Conservation (phyloP, 2,888 invertebrate genomes). For the Stenodera caucasica region DNA sequence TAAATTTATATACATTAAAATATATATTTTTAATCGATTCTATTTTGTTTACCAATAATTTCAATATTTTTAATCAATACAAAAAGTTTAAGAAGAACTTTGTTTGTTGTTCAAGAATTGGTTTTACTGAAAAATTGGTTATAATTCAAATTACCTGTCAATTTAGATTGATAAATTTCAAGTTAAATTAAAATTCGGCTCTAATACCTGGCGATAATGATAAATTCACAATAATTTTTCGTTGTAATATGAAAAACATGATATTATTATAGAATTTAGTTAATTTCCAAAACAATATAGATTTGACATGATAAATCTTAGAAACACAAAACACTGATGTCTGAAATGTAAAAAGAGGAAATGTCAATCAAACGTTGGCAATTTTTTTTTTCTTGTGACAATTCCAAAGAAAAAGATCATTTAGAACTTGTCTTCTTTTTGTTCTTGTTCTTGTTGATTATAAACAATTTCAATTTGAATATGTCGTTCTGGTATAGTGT, state of each 20-base stretch:
- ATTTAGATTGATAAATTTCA: no score
- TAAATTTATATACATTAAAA: neutral
- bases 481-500: conserved; percentile 44
- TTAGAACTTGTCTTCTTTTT: neutral
- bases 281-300: no score
- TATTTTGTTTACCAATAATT: no score
- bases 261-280: neutral
- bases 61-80: no score
- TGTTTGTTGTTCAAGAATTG: no score
- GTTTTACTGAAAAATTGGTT: no score
- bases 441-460: neutral
- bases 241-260: neutral
- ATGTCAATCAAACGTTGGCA: conserved; percentile 14
- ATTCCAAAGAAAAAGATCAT: neutral
- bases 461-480: neutral
- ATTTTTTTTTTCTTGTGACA: neutral
- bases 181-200: neutral
- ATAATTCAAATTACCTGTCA: no score
- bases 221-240: neutral
- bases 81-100: no score
- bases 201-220: conserved; percentile 1
- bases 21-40: neutral
- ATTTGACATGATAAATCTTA: no score
- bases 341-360: no score
- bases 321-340: no score